Evolutionary conservation across 2,888 invertebrate species (phyloP).

Genomic region (Himalopsyche tibetana): DNA sequence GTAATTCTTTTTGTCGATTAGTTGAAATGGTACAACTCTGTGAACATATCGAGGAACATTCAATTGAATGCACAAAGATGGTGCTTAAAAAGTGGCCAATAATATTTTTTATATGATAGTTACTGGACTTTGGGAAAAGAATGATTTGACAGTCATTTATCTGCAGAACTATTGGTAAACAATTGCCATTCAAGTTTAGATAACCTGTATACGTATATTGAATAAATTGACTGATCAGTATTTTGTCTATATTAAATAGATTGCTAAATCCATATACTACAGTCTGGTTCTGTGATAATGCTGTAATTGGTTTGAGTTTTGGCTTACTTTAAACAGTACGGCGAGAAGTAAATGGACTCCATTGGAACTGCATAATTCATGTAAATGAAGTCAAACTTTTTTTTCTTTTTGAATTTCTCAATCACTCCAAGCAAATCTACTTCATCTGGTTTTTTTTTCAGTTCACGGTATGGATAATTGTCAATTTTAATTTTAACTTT

Average conservation of each 20-base stretch:
- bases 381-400: slow-evolving; percentile 84
- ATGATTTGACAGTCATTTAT: not conserved
- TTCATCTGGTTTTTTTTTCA: slow-evolving; percentile 70
- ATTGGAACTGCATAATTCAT: slow-evolving; percentile 85
- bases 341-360: slow-evolving; percentile 84
- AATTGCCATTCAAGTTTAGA: too few relatives aligned
- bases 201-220: too few relatives aligned
- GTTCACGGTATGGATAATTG: slow-evolving; percentile 67
- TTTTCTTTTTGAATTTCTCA: slow-evolving; percentile 76
- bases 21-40: slow-evolving; percentile 85
- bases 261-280: too few relatives aligned
- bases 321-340: slow-evolving; percentile 84
- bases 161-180: too few relatives aligned
- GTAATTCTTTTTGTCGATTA: slow-evolving; percentile 83
- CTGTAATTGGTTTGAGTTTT: slow-evolving; percentile 3
- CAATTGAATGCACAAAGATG: not conserved
- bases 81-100: not conserved
- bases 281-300: not conserved
- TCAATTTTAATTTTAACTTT: slow-evolving; percentile 60
- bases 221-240: too few relatives aligned
- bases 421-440: slow-evolving; percentile 74
- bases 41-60: slow-evolving; percentile 59
- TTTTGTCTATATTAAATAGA: too few relatives aligned
- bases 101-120: not conserved
- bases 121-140: not conserved